These are phyloP conservation scores for Carlito syrichta DNA, from an alignment of 2,113 vertebrate genomes.

Conservation along the genomic window DNA sequence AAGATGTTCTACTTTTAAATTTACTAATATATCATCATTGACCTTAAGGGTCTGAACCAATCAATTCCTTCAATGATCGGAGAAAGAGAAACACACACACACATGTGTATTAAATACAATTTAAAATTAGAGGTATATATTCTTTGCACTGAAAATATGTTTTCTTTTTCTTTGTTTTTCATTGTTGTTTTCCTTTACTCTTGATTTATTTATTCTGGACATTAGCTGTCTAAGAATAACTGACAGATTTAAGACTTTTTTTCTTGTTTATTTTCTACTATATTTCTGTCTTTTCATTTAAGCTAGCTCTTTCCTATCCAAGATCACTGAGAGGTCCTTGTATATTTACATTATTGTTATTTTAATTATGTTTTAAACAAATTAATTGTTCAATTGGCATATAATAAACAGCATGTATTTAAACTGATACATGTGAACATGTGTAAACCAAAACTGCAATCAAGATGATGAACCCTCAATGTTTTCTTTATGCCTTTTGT, in stretches of 20 bases:
- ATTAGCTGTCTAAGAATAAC: background rate
- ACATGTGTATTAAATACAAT: too few species aligned
- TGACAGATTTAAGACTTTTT: background rate
- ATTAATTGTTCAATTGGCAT: background rate
- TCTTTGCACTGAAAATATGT: too few species aligned
- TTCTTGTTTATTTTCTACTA: background rate
- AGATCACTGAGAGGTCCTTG: background rate
- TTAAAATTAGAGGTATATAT: too few species aligned
- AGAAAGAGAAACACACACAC: background rate
- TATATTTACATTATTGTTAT: background rate
- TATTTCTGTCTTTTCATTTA: background rate
- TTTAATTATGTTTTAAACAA: background rate
- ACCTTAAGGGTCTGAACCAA: background rate
- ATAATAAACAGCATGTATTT: background rate
- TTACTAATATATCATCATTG: background rate
- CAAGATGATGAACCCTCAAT: background rate
- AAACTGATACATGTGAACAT: background rate
- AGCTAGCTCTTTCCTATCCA: background rate
- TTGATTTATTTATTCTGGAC: background rate
- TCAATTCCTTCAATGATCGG: background rate
- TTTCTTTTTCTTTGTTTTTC: background rate
- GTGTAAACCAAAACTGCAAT: background rate
- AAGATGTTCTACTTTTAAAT: background rate
- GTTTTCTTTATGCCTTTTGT: background rate
- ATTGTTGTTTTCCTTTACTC: background rate